Base-by-base conservation (phyloP, 2,888 invertebrate genomes). In the Hirtodrosophila cameraria region DNA sequence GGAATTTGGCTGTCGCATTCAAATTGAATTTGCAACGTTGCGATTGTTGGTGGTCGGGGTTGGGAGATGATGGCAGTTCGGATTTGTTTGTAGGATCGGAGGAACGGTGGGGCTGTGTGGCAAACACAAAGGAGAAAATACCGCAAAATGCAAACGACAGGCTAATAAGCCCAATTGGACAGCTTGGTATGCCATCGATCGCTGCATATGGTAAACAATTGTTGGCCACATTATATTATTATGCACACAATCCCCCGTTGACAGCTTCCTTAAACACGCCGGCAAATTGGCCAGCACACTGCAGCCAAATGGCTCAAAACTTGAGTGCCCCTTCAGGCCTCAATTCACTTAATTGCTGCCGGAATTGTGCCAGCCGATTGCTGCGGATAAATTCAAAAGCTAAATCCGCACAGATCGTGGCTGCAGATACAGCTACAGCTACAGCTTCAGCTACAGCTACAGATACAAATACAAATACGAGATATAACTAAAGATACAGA, bases 161-260 rank as follows among this genome's bases (percentile, higher is more conserved):
- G 84, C 87, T 88, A 87, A 87, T 88, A 87, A 87, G 87, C 81
- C 72, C 57, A 60, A 68, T 46, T 68, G 77, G 87, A 87, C 87
- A 85, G 69, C 55, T 81, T 74, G 87, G 88, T 65, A 88, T 87
- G 88, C 70, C 66, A 62, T 30, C 61, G 78, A 61, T 38, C 62
- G 64, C 70, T 79, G 63, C 75, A 78, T 87, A 86, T 88, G 86
- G 79, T 79, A 88, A 88, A 87, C 88, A 88, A 88, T 88, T 82
- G 88, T 81, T 70, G 67, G 39, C 53, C 46, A 63, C 69, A 63
- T 68, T 72, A 70, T 75, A 63, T 68, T 72, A 70, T 75, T 82
- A 84, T 75, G 82, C 85, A 75, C 67, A 45, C 80, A 61, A 33
- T 13, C 15, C 16, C 30, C 16, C 33, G 66, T 84, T 87, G 87